Evolutionary conservation across 2,113 vertebrate genomes (phyloP).

Genomic region (Centropus bengalensis): DNA sequence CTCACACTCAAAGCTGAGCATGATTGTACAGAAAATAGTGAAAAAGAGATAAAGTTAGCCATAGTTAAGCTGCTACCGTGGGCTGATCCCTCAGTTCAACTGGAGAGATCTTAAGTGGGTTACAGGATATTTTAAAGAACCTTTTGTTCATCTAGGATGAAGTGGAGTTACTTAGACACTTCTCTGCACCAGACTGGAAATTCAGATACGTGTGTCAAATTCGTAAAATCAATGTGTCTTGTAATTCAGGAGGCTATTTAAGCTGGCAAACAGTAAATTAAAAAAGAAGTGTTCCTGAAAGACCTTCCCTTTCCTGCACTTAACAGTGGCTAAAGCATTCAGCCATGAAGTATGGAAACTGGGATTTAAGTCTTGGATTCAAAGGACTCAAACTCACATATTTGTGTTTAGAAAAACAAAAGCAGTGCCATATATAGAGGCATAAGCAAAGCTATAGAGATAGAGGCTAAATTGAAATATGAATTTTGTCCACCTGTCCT

Average conservation of each 20-base stretch:
- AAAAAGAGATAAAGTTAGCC: not conserved
- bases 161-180: not conserved
- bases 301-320: not conserved
- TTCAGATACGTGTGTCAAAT: not conserved
- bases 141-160: not conserved
- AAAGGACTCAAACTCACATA: not conserved
- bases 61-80: not conserved
- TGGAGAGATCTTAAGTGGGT: not conserved
- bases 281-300: not conserved
- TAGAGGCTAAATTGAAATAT: not conserved
- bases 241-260: not conserved
- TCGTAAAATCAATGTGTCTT: not conserved
- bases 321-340: not conserved
- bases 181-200: not conserved
- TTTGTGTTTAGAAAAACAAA: not conserved
- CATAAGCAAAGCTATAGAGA: not conserved
- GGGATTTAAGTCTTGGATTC: not conserved
- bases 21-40: not conserved
- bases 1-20: not conserved
- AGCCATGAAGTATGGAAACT: not conserved
- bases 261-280: not conserved
- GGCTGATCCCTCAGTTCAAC: not conserved
- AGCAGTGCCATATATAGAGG: not conserved
- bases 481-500: not conserved
- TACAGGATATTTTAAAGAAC: not conserved